phyloP scores from a whole-genome alignment of 2,888 invertebrate genomes.

The Drosophila histrio region DNA sequence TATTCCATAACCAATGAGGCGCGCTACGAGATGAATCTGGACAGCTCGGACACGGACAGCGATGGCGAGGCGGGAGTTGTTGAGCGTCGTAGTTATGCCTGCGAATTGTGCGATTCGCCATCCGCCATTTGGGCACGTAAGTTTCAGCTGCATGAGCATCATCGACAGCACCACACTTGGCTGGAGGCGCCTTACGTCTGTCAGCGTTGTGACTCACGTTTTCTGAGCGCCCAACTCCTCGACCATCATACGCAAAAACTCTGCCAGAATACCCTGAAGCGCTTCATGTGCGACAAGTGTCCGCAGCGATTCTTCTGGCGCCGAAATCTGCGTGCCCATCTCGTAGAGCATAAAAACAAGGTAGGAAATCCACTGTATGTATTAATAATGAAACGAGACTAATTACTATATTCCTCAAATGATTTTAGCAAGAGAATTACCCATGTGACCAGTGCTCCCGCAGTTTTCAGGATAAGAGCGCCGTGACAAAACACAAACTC shows the following conservation, averaged over 20 bases:
- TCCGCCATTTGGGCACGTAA: conserved; percentile 74
- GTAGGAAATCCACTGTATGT: conserved; percentile 14
- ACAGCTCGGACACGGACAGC: conserved; percentile 75
- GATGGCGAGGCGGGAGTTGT: conserved; percentile 65
- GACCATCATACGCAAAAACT: conserved; percentile 85
- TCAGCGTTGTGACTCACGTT: conserved; percentile 85
- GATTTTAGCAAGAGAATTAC: conserved; percentile 60
- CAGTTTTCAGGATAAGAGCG: conserved; percentile 73
- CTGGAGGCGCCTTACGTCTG: conserved; percentile 86
- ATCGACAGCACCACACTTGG: conserved; percentile 79
- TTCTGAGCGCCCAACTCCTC: conserved; percentile 85
- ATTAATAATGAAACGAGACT: not conserved
- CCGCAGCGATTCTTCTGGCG: conserved; percentile 82
- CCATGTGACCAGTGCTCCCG: conserved; percentile 71
- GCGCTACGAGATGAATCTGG: conserved; percentile 81
- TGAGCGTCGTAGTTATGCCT: conserved; percentile 66
- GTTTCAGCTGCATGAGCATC: conserved; percentile 81
- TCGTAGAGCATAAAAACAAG: conserved; percentile 66
- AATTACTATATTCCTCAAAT: not conserved
- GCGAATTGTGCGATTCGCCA: conserved; percentile 72
- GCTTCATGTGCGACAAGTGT: conserved; percentile 81
- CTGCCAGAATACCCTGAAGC: conserved; percentile 81
- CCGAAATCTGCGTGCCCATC: conserved; percentile 79
- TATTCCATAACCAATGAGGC: conserved; percentile 82
- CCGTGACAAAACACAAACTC: conserved; percentile 75